Base-by-base conservation (phyloP, 2,888 invertebrate genomes). In the Teleogryllus oceanicus region DNA sequence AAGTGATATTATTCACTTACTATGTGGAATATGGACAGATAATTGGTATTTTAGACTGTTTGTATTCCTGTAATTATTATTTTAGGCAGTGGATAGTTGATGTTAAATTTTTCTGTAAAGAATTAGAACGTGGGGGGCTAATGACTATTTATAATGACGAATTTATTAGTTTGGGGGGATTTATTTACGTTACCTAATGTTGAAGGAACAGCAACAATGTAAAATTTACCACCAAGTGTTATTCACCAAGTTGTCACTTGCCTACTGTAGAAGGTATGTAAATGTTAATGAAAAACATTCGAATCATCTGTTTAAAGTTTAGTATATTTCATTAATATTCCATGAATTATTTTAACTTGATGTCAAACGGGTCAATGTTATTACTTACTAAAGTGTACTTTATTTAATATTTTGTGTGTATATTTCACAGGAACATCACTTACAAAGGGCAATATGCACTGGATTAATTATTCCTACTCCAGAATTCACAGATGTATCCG, bases 391-490 rank as follows among this genome's bases (percentile, higher is more conserved):
- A 4, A 37, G 5, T 3, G 5, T 37, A 37, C 21, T 51, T 51
- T 11, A 62, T 62, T 62, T 18, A 62, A 62, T 62, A 62, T 62
- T 76, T 37, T 2, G 8, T 5, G 21, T 76, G 24, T 37, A 37
- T 76, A 16, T 81, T 84, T 85, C 86, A 80, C 88, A 99, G 98
- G 99, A 99, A 91, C 98, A 98, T 89, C 99, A 99, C 91, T 93
- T 99, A 86, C 99, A 99, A 91, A 92, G 97, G 89, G 99, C 99
- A 84, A 96, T 99, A 89, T 96, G 96, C 88, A 96, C 98, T 85
- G 96, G 96, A 86, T 93, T 97, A 87, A 97, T 98, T 86, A 99
- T 99, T 90, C 99, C 99, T 83, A 98, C 98, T 84, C 99, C 99
- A 82, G 98, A 98, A 89, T 97, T 98, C 84, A 93, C 93, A 87